phyloP scores from a whole-genome alignment of 2,113 vertebrate genomes.

The Dasyurus viverrinus region DNA sequence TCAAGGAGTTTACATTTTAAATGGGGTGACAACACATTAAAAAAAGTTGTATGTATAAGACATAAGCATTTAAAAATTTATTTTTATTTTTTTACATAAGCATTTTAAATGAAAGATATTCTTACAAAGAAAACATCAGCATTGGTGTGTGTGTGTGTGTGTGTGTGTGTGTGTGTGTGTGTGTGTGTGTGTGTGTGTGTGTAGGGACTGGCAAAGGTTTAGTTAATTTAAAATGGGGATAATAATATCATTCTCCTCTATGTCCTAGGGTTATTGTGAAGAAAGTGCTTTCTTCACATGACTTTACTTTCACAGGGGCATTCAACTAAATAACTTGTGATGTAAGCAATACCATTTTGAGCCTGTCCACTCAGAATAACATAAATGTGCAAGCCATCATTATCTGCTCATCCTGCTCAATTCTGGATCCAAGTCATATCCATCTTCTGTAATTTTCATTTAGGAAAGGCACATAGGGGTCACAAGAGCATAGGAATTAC shows the following conservation, averaged over 20 bases:
- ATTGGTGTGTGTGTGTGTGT: not conserved
- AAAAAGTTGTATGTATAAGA: not conserved
- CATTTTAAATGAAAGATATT: not conserved
- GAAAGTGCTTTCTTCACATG: conserved; percentile 41
- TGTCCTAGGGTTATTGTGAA: not conserved
- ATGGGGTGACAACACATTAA: not conserved
- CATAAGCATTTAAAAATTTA: not conserved
- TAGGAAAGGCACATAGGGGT: not conserved
- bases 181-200: not conserved
- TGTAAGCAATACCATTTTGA: conserved; percentile 55
- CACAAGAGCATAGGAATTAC: not conserved
- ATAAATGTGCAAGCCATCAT: not conserved
- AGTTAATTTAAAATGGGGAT: not conserved
- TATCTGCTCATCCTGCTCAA: not conserved
- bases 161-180: too few species aligned
- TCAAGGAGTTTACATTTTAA: not conserved
- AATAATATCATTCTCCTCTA: not conserved
- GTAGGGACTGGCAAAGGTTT: not conserved
- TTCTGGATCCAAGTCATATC: not conserved
- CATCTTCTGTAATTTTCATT: not conserved
- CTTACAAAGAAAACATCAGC: not conserved
- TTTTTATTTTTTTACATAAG: too few species aligned
- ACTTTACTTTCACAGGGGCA: conserved; percentile 70
- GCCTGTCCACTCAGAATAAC: not conserved
- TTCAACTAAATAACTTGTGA: conserved; percentile 74